Percentiles rank a stretch among this genome's conserved stretches.
Evolutionary conservation across 2,113 vertebrate species (phyloP).

Genomic region (Microcebus murinus): DNA sequence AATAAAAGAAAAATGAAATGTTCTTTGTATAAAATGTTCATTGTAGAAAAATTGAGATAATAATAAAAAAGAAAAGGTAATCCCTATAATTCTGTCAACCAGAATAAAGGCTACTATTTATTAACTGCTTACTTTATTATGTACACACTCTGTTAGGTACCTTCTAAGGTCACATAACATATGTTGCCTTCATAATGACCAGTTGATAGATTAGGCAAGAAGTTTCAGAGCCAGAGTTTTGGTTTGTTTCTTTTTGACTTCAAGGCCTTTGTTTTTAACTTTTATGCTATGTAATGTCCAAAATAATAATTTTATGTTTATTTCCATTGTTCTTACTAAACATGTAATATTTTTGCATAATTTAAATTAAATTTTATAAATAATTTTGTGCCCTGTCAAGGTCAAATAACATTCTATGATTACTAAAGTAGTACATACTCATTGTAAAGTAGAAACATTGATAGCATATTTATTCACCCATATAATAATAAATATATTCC

Average conservation of each 20-base stretch:
- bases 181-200: neutral
- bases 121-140: too few relatives aligned
- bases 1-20: too few relatives aligned
- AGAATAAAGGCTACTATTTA: too few relatives aligned
- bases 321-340: neutral
- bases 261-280: neutral
- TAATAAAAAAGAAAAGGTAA: too few relatives aligned
- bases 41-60: too few relatives aligned
- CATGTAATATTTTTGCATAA: neutral
- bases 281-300: neutral
- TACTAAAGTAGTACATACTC: neutral
- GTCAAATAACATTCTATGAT: neutral
- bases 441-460: neutral
- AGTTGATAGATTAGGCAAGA: neutral
- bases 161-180: neutral
- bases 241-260: neutral
- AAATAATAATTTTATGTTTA: neutral
- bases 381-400: neutral
- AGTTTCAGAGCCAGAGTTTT: neutral
- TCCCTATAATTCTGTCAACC: too few relatives aligned
- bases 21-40: too few relatives aligned
- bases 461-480: neutral
- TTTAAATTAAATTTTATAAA: neutral
- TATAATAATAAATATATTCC: neutral
- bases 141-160: too few relatives aligned